Base-by-base conservation (phyloP, 2,113 vertebrate species). In the Ceuthmochares aereus region DNA sequence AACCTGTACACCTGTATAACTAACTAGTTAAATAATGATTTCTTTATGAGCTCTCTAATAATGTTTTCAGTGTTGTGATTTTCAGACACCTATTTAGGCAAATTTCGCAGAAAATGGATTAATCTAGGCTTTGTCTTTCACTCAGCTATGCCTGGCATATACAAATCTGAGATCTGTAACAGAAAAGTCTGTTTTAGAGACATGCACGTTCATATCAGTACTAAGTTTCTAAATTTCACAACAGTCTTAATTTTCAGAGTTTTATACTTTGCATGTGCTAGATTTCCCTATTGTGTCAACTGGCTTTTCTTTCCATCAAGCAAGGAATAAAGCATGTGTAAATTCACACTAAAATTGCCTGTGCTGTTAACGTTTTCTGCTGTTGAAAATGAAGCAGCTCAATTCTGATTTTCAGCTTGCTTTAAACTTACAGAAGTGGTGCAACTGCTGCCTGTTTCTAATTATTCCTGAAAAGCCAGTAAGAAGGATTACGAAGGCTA, bases 61-160 rank as follows among this genome's bases (percentile, higher is more conserved):
- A 5, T 51, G 30, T 64, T 89, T 86, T 75, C 69, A 74, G 8
- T 84, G 82, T 77, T 96, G 89, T 82, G 30, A 77, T 95, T 95
- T 91, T 85, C 69, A 81, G 52, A 86, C 66, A 58, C 27, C 45
- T 77, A 49, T 64, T 43, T 36, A 72, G 40, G 52, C 59, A 89
- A 74, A 36, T 82, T 79, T 47, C 84, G 37, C 25, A 84, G 62
- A 76, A 90, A 76, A 42, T 29, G 69, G 91, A 95, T 94, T 79
- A 83, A 83, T 89, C 56, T 69, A 64, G 59, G 67, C 52, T 96
- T 94, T 97, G 92, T 81, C 82, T 94, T 82, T 66, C 60, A 19
- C 81, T 94, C 89, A 92, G 87, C 88, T 80, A 27, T 68, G 68
- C 93, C 87, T 95, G 91, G 74, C 80, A 34, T 95, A 89, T 45